Conservation (phyloP, 1,140 invertebrate genomes). For the Trichogramma pretiosum region DNA sequence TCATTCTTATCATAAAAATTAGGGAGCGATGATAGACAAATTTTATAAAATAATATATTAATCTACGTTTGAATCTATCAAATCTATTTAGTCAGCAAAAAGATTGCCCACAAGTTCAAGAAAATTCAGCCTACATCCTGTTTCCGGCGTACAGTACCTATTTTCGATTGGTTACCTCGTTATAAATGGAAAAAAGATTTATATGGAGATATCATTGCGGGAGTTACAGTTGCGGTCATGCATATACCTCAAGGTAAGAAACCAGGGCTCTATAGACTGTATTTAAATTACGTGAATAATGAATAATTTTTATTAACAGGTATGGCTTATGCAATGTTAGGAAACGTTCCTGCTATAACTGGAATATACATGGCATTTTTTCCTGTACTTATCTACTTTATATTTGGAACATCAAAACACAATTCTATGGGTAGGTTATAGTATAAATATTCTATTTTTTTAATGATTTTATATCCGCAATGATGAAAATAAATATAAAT, state of each 20-base stretch:
- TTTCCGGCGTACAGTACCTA: constrained; percentile 40
- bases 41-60: too few relatives aligned
- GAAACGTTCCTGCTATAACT: constrained; percentile 75
- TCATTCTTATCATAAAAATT: too few relatives aligned
- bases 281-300: constrained; percentile 10
- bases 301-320: constrained; percentile 48
- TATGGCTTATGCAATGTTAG: constrained; percentile 86
- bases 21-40: too few relatives aligned
- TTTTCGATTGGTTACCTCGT: constrained; percentile 47
- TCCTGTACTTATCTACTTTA: constrained; percentile 78
- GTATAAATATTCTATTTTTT: constrained; percentile 1
- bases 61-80: too few relatives aligned
- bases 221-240: constrained; percentile 65
- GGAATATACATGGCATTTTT: constrained; percentile 95
- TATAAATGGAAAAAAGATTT: constrained; percentile 49
- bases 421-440: constrained; percentile 71
- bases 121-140: constrained; percentile 25
- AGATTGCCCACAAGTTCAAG: constrained; percentile 16
- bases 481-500: neutral
- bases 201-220: constrained; percentile 50
- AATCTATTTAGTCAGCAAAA: constrained; percentile 21
- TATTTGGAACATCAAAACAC: constrained; percentile 86
- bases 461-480: constrained; percentile 3
- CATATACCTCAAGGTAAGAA: constrained; percentile 69
- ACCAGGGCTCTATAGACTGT: constrained; percentile 2